Percentiles rank a stretch among this genome's conserved stretches.
Evolutionary conservation across 2,113 vertebrate genomes (phyloP).

Genomic region (Myocastor coypus): DNA sequence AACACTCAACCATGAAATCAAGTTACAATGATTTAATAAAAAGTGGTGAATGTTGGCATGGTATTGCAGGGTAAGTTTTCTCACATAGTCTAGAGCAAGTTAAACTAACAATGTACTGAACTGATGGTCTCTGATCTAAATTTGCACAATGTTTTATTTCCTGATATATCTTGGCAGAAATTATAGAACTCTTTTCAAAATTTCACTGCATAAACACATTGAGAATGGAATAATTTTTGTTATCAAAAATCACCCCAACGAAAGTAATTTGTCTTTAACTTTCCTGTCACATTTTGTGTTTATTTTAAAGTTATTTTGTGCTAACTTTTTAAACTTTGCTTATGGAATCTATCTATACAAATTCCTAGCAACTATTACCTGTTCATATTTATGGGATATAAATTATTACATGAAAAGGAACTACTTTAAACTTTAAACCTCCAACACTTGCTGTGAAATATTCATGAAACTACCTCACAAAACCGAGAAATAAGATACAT

Average conservation of each 20-base stretch:
- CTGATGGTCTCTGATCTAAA: conserved; percentile 47
- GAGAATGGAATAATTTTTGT: conserved; percentile 58
- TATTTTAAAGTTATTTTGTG: conserved; percentile 41
- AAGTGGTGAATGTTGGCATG: conserved; percentile 21
- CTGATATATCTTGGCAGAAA: conserved; percentile 67
- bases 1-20: conserved; percentile 52
- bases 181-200: conserved; percentile 56
- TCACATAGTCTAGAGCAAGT: conserved; percentile 36
- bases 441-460: conserved; percentile 29
- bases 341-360: conserved; percentile 16
- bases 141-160: conserved; percentile 66
- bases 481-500: background rate
- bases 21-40: conserved; percentile 52
- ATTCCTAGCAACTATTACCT: background rate
- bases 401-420: conserved; percentile 47
- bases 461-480: conserved; percentile 42
- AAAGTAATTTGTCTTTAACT: conserved; percentile 58
- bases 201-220: conserved; percentile 57
- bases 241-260: conserved; percentile 54
- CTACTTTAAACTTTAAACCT: conserved; percentile 34
- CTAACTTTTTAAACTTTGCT: conserved; percentile 43
- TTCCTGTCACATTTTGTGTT: conserved; percentile 31
- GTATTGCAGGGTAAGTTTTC: conserved; percentile 46
- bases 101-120: conserved; percentile 38
- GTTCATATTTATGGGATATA: conserved; percentile 56